Conservation (phyloP, 2,888 invertebrate species). For the Standfussiana lucernea region DNA sequence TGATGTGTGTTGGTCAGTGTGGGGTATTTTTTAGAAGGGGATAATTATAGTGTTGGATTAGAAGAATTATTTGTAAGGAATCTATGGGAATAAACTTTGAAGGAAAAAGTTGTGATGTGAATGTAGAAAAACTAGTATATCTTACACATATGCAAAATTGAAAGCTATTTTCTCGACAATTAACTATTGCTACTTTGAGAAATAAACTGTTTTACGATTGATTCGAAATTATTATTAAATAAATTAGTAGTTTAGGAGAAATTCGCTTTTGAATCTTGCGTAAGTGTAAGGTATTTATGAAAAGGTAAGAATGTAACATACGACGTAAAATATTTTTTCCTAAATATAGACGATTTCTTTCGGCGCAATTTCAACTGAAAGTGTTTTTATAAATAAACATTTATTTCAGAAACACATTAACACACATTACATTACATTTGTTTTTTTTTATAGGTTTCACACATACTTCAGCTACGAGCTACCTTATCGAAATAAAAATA, state of each 20-base stretch:
- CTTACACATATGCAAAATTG: background rate
- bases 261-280: background rate
- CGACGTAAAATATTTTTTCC: background rate
- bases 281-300: background rate
- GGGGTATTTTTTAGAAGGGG: conserved; percentile 8
- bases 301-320: background rate
- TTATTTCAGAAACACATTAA: too few relatives aligned
- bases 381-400: too few relatives aligned
- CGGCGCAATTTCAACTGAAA: background rate
- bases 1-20: conserved; percentile 13
- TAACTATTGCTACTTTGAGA: background rate
- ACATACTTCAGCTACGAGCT: background rate
- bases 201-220: background rate
- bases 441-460: background rate
- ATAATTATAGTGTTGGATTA: background rate
- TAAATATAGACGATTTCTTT: background rate
- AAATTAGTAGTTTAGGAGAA: background rate
- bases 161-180: background rate
- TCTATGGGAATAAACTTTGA: background rate
- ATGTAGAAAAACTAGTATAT: background rate
- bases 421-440: too few relatives aligned
- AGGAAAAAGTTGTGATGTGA: background rate
- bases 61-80: background rate
- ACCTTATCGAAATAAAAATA: background rate
- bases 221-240: background rate